These are phyloP conservation scores for Liopterus haemorrhoidalis DNA, from an alignment of 2,888 invertebrate species.

Conservation along the genomic window DNA sequence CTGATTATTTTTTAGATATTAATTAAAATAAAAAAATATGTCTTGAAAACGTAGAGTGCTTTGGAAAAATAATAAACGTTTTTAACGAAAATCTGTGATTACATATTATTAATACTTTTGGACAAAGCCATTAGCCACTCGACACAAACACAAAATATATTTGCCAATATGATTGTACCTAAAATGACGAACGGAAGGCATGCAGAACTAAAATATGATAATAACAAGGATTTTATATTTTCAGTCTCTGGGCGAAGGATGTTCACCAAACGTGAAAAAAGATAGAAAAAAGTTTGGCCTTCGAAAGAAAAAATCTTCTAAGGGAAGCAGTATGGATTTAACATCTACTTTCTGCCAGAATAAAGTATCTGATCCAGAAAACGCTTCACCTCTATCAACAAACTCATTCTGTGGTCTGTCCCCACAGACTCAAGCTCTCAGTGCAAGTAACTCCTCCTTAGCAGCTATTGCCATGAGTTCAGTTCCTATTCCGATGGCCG, in stretches of 20 bases:
- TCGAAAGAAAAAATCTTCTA: constrained; percentile 61
- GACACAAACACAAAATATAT: too few relatives aligned
- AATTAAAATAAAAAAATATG: too few relatives aligned
- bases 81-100: too few relatives aligned
- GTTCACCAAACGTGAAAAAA: constrained; percentile 61
- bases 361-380: constrained; percentile 40
- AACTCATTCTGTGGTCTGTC: constrained; percentile 41
- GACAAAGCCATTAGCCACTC: too few relatives aligned
- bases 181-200: neutral
- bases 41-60: too few relatives aligned
- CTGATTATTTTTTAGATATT: too few relatives aligned
- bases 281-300: constrained; percentile 64
- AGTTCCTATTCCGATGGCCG: constrained; percentile 46
- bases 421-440: constrained; percentile 36
- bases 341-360: constrained; percentile 43
- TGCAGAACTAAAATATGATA: neutral
- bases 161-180: neutral
- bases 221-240: constrained; percentile 1
- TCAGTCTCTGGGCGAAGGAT: constrained; percentile 53
- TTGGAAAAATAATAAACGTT: too few relatives aligned
- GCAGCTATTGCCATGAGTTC: constrained; percentile 29
- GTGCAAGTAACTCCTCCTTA: constrained; percentile 38
- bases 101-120: too few relatives aligned
- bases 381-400: constrained; percentile 46
- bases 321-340: constrained; percentile 59